These are phyloP conservation scores for Microtus pennsylvanicus DNA, from an alignment of 2,113 vertebrate genomes.

Conservation along the genomic window DNA sequence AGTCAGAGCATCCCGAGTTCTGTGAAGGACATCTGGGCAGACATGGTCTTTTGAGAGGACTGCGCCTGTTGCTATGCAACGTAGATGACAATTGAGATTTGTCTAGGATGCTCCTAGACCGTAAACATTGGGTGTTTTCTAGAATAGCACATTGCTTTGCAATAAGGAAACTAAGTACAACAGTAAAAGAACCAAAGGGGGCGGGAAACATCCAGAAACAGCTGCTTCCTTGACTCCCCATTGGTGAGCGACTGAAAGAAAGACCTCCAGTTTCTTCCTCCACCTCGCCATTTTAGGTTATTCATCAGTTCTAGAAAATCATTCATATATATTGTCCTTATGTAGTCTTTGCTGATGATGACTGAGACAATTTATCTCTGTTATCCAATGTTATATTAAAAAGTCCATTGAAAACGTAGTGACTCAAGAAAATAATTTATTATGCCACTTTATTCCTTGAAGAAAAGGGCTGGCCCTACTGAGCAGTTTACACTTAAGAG, in stretches of 20 bases:
- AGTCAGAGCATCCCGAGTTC: not conserved
- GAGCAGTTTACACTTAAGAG: not conserved
- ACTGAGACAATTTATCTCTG: not conserved
- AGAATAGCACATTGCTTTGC: not conserved
- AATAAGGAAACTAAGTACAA: not conserved
- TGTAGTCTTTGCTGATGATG: not conserved
- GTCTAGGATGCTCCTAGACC: not conserved
- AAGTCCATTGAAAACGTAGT: not conserved
- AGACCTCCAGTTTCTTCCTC: not conserved
- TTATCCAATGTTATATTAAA: not conserved
- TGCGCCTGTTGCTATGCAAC: not conserved
- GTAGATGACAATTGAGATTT: not conserved
- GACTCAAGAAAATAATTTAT: not conserved
- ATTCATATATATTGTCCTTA: not conserved
- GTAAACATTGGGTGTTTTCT: not conserved
- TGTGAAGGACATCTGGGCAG: not conserved
- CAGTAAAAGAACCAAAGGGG: not conserved
- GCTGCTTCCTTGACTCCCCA: not conserved
- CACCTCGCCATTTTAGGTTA: not conserved
- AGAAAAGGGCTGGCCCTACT: not conserved
- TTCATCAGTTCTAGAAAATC: not conserved
- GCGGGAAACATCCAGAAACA: too few relatives aligned
- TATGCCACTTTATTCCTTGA: not conserved
- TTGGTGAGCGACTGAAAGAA: not conserved
- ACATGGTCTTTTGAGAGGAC: not conserved